Percentiles rank a stretch among this genome's conserved stretches.
These are phyloP conservation scores for Cyaniris semiargus DNA, from an alignment of 2,888 invertebrate species.

Conservation along the genomic window DNA sequence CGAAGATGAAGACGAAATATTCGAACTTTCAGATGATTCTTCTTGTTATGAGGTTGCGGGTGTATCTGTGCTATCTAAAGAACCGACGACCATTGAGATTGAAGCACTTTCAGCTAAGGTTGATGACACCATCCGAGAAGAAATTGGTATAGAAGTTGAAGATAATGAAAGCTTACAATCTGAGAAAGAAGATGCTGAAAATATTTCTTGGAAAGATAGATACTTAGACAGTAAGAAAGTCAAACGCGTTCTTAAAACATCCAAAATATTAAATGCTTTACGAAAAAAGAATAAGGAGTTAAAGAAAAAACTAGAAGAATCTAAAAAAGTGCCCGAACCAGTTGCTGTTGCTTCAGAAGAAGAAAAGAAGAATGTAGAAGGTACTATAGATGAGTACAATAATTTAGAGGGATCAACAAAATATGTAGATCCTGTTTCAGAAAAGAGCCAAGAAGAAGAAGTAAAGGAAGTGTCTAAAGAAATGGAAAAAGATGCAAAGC, in stretches of 20 bases:
- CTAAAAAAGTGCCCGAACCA: conserved; percentile 44
- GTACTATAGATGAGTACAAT: conserved; percentile 81
- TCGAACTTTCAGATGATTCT: conserved; percentile 68
- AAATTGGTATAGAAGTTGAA: conserved; percentile 54
- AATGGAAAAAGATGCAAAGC: conserved; percentile 72
- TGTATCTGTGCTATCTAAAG: conserved; percentile 63
- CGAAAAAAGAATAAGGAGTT: conserved; percentile 79
- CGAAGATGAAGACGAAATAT: conserved; percentile 50
- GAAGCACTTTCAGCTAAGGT: conserved; percentile 72
- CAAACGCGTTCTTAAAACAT: conserved; percentile 70
- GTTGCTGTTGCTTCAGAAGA: conserved; percentile 44
- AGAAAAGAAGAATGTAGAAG: conserved; percentile 52
- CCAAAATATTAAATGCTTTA: conserved; percentile 81
- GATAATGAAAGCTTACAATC: conserved; percentile 46
- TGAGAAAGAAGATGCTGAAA: conserved; percentile 38
- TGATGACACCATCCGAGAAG: conserved; percentile 66
- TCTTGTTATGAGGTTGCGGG: conserved; percentile 65
- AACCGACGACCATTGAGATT: conserved; percentile 70
- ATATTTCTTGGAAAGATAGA: conserved; percentile 79
- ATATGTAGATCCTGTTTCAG: conserved; percentile 61
- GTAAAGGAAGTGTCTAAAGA: conserved; percentile 43
- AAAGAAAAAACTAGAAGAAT: conserved; percentile 63
- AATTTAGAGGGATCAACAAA: conserved; percentile 62
- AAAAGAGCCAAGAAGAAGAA: conserved; percentile 41
- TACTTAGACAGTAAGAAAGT: conserved; percentile 82